Evolutionary conservation across 1,140 invertebrate genomes (phyloP), one percentile per base, ranked within the genome.

Genomic region (Sinonovacula constricta): DNA sequence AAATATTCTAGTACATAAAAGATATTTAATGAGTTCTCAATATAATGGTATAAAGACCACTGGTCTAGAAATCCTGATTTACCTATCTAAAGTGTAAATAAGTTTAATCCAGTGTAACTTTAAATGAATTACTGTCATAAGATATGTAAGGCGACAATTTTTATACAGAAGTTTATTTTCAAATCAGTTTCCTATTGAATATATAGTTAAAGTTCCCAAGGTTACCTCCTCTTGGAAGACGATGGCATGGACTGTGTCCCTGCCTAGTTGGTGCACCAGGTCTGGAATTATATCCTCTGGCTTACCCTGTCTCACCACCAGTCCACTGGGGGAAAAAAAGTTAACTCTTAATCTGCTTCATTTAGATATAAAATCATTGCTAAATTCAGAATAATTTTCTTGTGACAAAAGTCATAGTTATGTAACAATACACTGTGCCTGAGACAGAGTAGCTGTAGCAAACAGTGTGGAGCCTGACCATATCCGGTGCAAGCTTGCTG

Each of bases 221-320:
- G n/a, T 45, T 34, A 88, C 87, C 89, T 91, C 91, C 71, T 86
- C 71, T 67, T 91, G 89, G 60, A 81, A 89, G 3, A 85, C 76
- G 4, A 91, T 49, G 22, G 75, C 65, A 15, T 80, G 60, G 14
- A 88, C 80, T 68, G 79, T 75, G 36, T 81, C 74, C 10, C 45
- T 51, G 26, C 74, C 70, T 14, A 91, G 68, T 31, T 75, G 78
- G 28, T 87, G 81, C 1, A 91, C 75, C 33, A 91, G 67, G 7
- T 88, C 83, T 56, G 85, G 75, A 18, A 91, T 79, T 7, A 88
- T 81, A 0, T 81, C 75, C 68, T 91, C 90, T 76, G 90, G 90
- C 78, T 90, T 88, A 31, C 88, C 87, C 0, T 72, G 31, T 51
- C 84, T 78, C 2, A 91, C 79, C 14, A 88, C 65, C 31, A 91